Percentiles rank a stretch among this genome's conserved stretches.
Evolutionary conservation across 2,113 vertebrate species (phyloP).

Genomic region (Neopipo cinnamomea): DNA sequence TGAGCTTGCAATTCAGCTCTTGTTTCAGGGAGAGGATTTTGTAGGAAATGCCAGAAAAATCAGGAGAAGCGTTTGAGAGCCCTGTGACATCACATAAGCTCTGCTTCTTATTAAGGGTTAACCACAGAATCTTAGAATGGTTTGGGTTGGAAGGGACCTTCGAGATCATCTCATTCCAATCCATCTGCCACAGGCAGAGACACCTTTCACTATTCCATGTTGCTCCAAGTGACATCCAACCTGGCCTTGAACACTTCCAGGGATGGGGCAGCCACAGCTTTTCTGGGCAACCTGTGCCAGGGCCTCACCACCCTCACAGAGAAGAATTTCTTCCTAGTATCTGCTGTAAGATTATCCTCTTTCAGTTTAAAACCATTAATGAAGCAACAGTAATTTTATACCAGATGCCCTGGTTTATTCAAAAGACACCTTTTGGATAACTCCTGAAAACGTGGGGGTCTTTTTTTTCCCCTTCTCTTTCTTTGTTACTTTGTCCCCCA

Average conservation of each 20-base stretch:
- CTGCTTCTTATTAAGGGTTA: background rate
- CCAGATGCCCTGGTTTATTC: background rate
- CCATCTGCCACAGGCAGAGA: background rate
- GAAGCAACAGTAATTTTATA: background rate
- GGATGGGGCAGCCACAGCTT: background rate
- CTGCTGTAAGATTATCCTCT: background rate
- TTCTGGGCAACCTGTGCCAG: background rate
- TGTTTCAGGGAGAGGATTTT: background rate
- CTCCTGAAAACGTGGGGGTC: rapidly evolving
- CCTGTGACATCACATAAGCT: background rate
- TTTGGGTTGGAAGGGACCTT: background rate
- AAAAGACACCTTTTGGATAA: background rate
- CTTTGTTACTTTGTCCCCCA: background rate
- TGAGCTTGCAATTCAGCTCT: background rate
- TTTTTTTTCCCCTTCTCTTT: rapidly evolving
- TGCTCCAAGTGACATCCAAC: background rate
- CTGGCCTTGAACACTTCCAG: background rate
- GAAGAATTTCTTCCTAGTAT: background rate
- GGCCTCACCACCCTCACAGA: background rate
- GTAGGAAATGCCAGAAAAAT: background rate
- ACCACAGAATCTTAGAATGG: background rate
- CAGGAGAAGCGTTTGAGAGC: background rate
- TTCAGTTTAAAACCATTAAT: background rate
- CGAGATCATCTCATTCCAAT: background rate
- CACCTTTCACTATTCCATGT: rapidly evolving